Conservation (phyloP, 2,888 invertebrate genomes). For the Allolobophora icterica region DNA sequence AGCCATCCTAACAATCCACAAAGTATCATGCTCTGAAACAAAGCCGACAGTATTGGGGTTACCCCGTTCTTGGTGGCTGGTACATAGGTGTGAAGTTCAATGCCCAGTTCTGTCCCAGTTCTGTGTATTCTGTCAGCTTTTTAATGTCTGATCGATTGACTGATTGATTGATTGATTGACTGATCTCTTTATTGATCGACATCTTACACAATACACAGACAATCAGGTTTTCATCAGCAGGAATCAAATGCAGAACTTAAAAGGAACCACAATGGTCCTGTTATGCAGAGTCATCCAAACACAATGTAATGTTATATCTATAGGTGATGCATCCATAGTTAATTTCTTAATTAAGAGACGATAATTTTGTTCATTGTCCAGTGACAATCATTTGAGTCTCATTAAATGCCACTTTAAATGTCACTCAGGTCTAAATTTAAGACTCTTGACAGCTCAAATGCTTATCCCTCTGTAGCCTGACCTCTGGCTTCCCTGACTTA, state of each 20-base stretch:
- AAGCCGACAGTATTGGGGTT: neutral
- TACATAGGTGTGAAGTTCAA: neutral
- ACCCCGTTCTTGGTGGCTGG: neutral
- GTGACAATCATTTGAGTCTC: too few relatives aligned
- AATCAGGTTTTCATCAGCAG: neutral
- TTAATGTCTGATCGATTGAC: neutral
- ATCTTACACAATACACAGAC: neutral
- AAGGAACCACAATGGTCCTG: too few relatives aligned
- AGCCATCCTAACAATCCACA: neutral
- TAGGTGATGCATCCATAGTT: too few relatives aligned
- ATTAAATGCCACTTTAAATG: too few relatives aligned
- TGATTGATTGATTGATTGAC: too few relatives aligned
- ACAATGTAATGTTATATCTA: too few relatives aligned
- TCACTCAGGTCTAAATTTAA: neutral
- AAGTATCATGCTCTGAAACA: neutral
- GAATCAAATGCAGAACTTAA: too few relatives aligned
- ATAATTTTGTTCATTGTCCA: too few relatives aligned
- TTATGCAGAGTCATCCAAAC: too few relatives aligned
- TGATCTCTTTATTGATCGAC: neutral
- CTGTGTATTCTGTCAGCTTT: neutral
- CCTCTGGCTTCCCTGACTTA: constrained; percentile 12
- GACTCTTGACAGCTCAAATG: neutral
- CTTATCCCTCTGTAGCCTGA: neutral
- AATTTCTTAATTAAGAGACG: too few relatives aligned
- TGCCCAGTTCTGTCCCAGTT: neutral